Base-by-base conservation (phyloP, 2,797 vertebrate genomes). In the Poecile montanus region DNA sequence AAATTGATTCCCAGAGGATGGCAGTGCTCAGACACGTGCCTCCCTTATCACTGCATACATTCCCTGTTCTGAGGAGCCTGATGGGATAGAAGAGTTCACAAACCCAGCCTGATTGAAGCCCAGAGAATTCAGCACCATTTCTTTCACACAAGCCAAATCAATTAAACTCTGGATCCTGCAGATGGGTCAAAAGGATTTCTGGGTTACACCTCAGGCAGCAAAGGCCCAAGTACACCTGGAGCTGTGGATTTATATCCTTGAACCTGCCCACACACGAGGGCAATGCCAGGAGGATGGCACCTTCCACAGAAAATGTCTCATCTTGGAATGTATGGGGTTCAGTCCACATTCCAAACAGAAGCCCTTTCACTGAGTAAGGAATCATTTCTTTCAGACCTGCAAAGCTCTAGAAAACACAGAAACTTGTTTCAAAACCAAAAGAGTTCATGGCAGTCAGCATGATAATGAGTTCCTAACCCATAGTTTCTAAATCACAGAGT, bases 91-190 rank as follows among this genome's bases (percentile, higher is more conserved):
- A n/a, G 29, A 76, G 51, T 18, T 91, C 42, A 56, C 32, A n/a
- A 42, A 34, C 5, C 44, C 38, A 77, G 73, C 23, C 66, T 66
- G 38, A 58, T 53, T 19, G 60, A 74, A 85, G 56, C 42, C 65
- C 82, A 80, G 40, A 53, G 79, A 76, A 74, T 50, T 83, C 66
- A 87, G 85, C 83, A 89, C 65, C 65, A 14, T 62, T 82, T 72
- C n/a, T 71, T 60, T 74, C 45, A 70, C 12, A 1, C 8, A 13
- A 1, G 11, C 34, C 21, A 44, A 36, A 14, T 0, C 14, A 13
- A 38, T 42, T 65, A 27, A 80, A 8, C n/a, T 34, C 75, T 3
- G 2, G 34, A 77, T 21, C 36, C 26, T 63, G 54, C 7, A 14
- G 48, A 51, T n/a, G 50, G 32, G 42, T 75, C 48, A 32, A 20